A percentile compares a stretch with the other conserved stretches of the same genome.
Conservation (phyloP, 2,113 vertebrate species). For the Semicossyphus pulcher region DNA sequence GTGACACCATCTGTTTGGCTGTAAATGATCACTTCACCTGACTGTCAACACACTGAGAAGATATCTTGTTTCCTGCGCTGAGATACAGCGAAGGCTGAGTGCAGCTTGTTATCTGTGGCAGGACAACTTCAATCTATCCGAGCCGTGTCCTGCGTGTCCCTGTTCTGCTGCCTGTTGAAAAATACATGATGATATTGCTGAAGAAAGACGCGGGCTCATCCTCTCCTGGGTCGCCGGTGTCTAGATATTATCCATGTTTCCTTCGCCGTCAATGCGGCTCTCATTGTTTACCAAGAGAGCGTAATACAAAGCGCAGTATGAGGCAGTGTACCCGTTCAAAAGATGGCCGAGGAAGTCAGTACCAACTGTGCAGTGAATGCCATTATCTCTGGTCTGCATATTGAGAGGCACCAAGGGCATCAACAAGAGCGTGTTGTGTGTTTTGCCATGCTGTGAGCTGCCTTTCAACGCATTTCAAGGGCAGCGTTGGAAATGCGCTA, state of each 20-base stretch:
- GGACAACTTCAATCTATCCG: slow-evolving; percentile 26
- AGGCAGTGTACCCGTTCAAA: slow-evolving; percentile 54
- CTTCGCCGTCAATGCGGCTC: slow-evolving; percentile 24
- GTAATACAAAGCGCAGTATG: slow-evolving; percentile 64
- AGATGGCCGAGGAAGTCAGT: slow-evolving; percentile 62
- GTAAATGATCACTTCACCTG: slow-evolving; percentile 55
- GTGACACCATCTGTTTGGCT: slow-evolving; percentile 53
- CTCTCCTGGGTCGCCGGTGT: slow-evolving; percentile 21
- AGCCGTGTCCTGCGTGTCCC: slow-evolving; percentile 32
- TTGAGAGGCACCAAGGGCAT: slow-evolving; percentile 74
- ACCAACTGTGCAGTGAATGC: slow-evolving; percentile 69
- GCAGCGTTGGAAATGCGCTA: slow-evolving; percentile 68
- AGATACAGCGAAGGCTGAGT: slow-evolving; percentile 2
- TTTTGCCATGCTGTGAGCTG: slow-evolving; percentile 72
- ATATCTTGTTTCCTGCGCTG: slow-evolving; percentile 36
- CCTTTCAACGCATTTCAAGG: slow-evolving; percentile 74
- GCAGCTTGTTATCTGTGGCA: slow-evolving; percentile 57
- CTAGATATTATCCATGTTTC: slow-evolving; percentile 52
- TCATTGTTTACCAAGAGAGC: slow-evolving; percentile 66
- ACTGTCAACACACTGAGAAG: slow-evolving; percentile 43
- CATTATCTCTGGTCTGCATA: slow-evolving; percentile 73
- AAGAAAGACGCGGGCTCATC: slow-evolving; percentile 27
- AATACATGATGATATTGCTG: slow-evolving; percentile 47
- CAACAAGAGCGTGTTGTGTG: slow-evolving; percentile 73
- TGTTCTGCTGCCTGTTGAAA: slow-evolving; percentile 33